A percentile compares a stretch with the other conserved stretches of the same genome.
These are phyloP conservation scores for Holocentrus rufus DNA, from an alignment of 2,797 vertebrate species.

Conservation along the genomic window DNA sequence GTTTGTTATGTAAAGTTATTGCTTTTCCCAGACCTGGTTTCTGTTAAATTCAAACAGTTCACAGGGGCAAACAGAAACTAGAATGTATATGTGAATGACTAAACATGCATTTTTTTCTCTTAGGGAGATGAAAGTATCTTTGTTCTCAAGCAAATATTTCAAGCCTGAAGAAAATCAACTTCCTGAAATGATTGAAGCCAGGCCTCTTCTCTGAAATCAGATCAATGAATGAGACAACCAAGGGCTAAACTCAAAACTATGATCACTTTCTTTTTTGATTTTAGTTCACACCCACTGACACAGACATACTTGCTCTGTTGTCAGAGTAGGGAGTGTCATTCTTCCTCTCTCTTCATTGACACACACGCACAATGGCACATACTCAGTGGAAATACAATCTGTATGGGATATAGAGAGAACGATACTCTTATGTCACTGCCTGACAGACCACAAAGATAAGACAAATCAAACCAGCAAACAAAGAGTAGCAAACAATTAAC, in stretches of 20 bases:
- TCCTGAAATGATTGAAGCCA: constrained; percentile 4
- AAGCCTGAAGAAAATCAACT: constrained; percentile 12
- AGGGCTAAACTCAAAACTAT: background rate
- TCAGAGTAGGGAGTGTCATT: background rate
- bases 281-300: background rate
- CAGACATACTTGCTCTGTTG: background rate
- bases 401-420: constrained; percentile 8
- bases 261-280: background rate
- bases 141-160: constrained; percentile 18
- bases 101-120: constrained; percentile 5
- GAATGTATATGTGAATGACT: background rate
- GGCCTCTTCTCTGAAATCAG: constrained; percentile 1
- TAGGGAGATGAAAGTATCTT: background rate
- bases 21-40: too few relatives aligned
- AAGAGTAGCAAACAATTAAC: background rate
- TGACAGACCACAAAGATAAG: constrained; percentile 30
- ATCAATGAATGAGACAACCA: background rate
- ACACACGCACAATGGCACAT: background rate
- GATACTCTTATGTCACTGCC: constrained; percentile 15
- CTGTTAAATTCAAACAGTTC: background rate
- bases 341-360: background rate
- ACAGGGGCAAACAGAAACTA: background rate
- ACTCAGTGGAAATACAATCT: constrained; percentile 11
- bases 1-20: too few relatives aligned
- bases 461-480: too few relatives aligned